These are phyloP conservation scores for Leptopilina myrica DNA, from an alignment of 2,888 invertebrate species.

Conservation along the genomic window DNA sequence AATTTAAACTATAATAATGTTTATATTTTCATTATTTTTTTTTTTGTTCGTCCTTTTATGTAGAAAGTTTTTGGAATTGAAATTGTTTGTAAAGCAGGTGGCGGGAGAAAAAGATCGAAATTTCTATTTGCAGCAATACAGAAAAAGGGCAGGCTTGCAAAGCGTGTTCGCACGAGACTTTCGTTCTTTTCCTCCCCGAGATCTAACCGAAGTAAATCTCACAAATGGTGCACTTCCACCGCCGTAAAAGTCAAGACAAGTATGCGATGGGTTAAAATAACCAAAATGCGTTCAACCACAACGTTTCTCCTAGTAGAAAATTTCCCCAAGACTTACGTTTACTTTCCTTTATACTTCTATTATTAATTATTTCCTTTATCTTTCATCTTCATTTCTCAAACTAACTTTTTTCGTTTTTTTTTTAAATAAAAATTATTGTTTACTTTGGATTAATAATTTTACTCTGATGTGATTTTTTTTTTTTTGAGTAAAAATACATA, in stretches of 20 bases:
- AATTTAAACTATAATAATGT: too few species aligned
- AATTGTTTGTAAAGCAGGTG: neutral
- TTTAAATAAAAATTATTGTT: too few species aligned
- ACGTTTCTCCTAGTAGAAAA: neutral
- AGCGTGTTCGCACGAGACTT: slow-evolving; percentile 50
- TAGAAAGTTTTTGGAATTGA: neutral
- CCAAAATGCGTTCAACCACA: slow-evolving; percentile 46
- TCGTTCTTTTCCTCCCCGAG: slow-evolving; percentile 43
- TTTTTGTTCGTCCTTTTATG: too few species aligned
- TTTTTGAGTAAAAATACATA: too few species aligned
- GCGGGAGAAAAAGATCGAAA: neutral
- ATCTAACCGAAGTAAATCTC: slow-evolving; percentile 53
- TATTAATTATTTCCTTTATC: neutral
- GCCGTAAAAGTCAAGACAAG: slow-evolving; percentile 56
- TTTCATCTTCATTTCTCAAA: too few species aligned
- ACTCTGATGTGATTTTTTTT: too few species aligned
- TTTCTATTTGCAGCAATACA: slow-evolving; percentile 12
- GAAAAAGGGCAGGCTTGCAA: slow-evolving; percentile 15
- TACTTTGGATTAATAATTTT: too few species aligned
- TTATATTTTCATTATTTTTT: too few species aligned
- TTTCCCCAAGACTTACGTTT: slow-evolving; percentile 1
- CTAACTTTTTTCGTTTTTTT: too few species aligned
- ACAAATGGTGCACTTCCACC: slow-evolving; percentile 49
- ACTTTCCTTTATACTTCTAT: neutral
- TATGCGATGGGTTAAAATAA: slow-evolving; percentile 59